Conservation (phyloP, 2,888 invertebrate species). For the Drosophila lutescens region DNA sequence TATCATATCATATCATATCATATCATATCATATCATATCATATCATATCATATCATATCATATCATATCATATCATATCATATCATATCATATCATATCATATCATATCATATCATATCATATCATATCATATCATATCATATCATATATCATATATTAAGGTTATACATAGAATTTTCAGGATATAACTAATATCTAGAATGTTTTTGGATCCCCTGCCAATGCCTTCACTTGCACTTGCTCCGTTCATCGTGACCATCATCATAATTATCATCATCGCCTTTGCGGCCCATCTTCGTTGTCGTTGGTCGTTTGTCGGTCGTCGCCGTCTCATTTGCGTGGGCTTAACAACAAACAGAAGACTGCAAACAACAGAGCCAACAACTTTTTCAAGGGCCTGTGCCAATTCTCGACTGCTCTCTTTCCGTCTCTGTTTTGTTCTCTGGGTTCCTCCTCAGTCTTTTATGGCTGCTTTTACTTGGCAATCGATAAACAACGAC, state of each 20-base stretch:
- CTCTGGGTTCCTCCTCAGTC: slow-evolving; percentile 1
- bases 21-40: too few relatives aligned
- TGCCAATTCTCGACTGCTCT: slow-evolving; percentile 65
- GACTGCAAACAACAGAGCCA: slow-evolving; percentile 14
- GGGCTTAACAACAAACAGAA: slow-evolving; percentile 42
- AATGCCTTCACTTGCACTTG: slow-evolving; percentile 67
- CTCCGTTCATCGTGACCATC: slow-evolving; percentile 11
- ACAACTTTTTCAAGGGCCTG: slow-evolving; percentile 70
- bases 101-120: too few relatives aligned
- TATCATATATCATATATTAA: too few relatives aligned
- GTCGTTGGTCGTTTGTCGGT: slow-evolving; percentile 31
- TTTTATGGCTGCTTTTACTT: slow-evolving; percentile 44
- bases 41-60: too few relatives aligned
- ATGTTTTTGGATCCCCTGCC: neutral
- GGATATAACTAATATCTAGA: neutral
- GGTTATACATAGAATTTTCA: neutral
- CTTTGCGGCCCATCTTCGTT: slow-evolving; percentile 22
- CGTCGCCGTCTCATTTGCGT: slow-evolving; percentile 56
- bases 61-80: too few relatives aligned
- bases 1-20: too few relatives aligned
- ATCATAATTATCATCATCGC: slow-evolving; percentile 45
- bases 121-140: too few relatives aligned
- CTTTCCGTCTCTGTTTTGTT: slow-evolving; percentile 33
- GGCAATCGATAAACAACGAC: slow-evolving; percentile 74
- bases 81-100: too few relatives aligned